Percentiles rank a stretch among this genome's conserved stretches.
Conservation (phyloP, 2,797 vertebrate species). For the Peromyscus eremicus region DNA sequence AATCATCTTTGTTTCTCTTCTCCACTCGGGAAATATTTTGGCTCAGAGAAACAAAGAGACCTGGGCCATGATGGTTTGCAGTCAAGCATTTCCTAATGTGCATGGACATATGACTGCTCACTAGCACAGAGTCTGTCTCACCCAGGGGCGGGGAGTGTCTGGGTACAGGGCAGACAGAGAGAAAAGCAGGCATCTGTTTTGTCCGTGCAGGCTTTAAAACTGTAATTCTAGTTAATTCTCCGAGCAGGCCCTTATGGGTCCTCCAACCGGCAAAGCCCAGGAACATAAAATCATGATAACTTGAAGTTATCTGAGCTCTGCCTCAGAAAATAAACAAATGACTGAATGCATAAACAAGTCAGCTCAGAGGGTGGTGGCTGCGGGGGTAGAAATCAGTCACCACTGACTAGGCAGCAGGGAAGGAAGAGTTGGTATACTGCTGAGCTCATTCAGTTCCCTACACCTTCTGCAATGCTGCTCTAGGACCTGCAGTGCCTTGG, state of each 20-base stretch:
- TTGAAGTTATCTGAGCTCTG: constrained; percentile 68
- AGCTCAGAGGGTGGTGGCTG: constrained; percentile 54
- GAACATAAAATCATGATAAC: constrained; percentile 64
- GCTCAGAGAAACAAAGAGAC: constrained; percentile 89
- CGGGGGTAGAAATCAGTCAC: constrained; percentile 57
- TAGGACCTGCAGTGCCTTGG: too few species aligned
- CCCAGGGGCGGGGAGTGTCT: not conserved
- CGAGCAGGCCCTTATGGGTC: constrained; percentile 66
- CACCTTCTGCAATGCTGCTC: not conserved
- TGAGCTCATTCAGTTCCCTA: not conserved
- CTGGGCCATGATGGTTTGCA: constrained; percentile 84
- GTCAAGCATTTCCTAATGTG: constrained; percentile 83
- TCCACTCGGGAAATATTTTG: constrained; percentile 89
- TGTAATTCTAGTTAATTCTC: constrained; percentile 25
- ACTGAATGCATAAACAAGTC: not conserved
- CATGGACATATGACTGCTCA: constrained; percentile 72
- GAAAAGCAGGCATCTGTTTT: constrained; percentile 48
- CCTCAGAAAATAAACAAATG: constrained; percentile 55
- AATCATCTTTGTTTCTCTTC: constrained; percentile 91
- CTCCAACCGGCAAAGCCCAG: constrained; percentile 55
- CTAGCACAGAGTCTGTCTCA: constrained; percentile 70
- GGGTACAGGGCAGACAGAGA: not conserved
- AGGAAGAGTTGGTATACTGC: not conserved
- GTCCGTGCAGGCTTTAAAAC: constrained; percentile 49
- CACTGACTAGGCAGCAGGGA: constrained; percentile 1